phyloP scores from a whole-genome alignment of 2,113 vertebrate species.

The Bungarus multicinctus region DNA sequence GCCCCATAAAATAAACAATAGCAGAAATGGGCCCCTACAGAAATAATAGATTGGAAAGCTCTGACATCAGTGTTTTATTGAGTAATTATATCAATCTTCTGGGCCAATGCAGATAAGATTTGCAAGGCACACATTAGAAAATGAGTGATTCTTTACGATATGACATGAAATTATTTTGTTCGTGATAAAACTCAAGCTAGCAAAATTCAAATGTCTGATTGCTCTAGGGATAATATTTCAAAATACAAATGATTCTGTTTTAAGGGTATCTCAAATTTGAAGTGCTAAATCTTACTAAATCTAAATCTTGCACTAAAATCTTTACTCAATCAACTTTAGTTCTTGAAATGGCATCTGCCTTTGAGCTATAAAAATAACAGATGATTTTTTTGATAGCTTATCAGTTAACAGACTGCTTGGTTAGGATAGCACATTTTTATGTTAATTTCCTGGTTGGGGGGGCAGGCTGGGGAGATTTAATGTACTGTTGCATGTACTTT shows the following conservation, averaged over 20 bases:
- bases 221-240: conserved; percentile 71
- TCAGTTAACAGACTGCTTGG: conserved; percentile 83
- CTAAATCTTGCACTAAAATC: conserved; percentile 64
- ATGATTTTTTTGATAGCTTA: conserved; percentile 84
- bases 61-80: conserved; percentile 52
- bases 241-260: conserved; percentile 68
- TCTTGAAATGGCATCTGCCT: conserved; percentile 80
- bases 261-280: conserved; percentile 76
- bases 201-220: conserved; percentile 67
- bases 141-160: conserved; percentile 61
- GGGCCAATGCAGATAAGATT: conserved; percentile 58
- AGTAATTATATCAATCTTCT: conserved; percentile 63
- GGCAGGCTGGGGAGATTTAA: conserved; percentile 53
- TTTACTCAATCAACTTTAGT: conserved; percentile 75
- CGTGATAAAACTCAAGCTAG: conserved; percentile 60
- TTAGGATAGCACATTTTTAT: conserved; percentile 82
- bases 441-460: conserved; percentile 74
- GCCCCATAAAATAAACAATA: conserved; percentile 34
- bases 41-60: conserved; percentile 59
- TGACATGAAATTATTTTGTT: conserved; percentile 66
- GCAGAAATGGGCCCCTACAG: conserved; percentile 54
- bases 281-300: conserved; percentile 67
- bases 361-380: conserved; percentile 84
- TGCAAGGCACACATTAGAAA: conserved; percentile 52
- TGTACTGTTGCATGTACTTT: conserved; percentile 62